Base-by-base conservation (phyloP, 2,113 vertebrate species). In the Vombatus ursinus region DNA sequence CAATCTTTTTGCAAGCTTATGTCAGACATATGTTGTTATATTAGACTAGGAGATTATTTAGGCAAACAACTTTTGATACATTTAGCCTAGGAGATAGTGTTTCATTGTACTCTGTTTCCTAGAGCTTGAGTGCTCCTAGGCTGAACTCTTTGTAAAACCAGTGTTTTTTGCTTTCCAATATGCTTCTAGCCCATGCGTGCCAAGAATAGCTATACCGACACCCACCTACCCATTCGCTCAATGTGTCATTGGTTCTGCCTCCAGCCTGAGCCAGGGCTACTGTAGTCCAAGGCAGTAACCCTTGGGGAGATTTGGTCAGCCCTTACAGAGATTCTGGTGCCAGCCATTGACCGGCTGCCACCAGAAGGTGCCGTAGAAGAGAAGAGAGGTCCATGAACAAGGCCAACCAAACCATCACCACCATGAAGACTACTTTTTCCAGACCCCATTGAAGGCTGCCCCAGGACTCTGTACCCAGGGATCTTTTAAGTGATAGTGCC, bases 31-130 rank as follows among this genome's bases (percentile, higher is more conserved):
- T 93, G 97, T 94, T 92, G 77, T 96, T 92, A 54, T 92, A 94
- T 92, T 96, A 89, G 96, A 91, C 49, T 77, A 61, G 19, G 94
- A 51, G 47, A 95, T 93, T 54, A 52, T 91, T 95, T 95, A 84
- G 24, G 95, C 49, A 28, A 96, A 48, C 50, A 26, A 14, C 61
- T 57, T 91, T 94, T 94, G 91, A 93, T 94, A 95, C 90, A 93
- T 0, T 93, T 94, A 94, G 54, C 48, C n/a, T 91, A 90, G 90
- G 91, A 95, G 91, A 93, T 14, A 51, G 90, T 57, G 49, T 51
- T 92, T 49, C 28, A 68, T 91, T 90, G 28, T 95, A 3, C 12
- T 2, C 68, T 95, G 49, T 92, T 93, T 92, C 90, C 95, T 92
- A 49, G 51, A 92, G 28, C 10, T 26, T 96, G 92, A 96, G 77